Conservation (phyloP, 2,888 invertebrate genomes). For the Resseliella maxima region DNA sequence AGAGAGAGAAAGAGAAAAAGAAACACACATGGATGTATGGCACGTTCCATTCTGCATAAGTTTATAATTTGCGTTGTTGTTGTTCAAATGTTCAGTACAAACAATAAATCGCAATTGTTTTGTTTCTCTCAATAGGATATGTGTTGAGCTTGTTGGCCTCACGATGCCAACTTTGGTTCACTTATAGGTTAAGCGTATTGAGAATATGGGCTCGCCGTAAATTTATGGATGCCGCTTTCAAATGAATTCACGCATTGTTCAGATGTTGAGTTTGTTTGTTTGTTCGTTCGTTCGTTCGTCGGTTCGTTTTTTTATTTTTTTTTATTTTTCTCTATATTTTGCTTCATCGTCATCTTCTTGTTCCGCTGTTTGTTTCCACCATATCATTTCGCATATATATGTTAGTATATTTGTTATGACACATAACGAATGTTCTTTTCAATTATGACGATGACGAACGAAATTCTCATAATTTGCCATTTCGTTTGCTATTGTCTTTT, state of each 20-base stretch:
- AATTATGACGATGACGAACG: constrained; percentile 29
- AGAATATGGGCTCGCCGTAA: background rate
- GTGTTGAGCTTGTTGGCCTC: background rate
- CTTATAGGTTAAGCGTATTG: constrained; percentile 33
- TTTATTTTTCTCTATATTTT: no score
- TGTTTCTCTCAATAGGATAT: background rate
- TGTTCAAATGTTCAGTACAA: background rate
- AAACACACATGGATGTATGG: constrained; percentile 25
- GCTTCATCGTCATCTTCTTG: background rate
- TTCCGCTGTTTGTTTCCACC: constrained; percentile 25
- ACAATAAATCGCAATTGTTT: constrained; percentile 51
- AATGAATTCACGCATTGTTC: constrained; percentile 51
- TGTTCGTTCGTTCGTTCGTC: background rate
- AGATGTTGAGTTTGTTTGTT: background rate
- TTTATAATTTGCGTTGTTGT: background rate
- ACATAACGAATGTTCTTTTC: constrained; percentile 16
- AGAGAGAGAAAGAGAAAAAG: background rate
- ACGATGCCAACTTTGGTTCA: background rate
- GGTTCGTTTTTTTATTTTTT: background rate
- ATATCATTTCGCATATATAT: constrained; percentile 4
- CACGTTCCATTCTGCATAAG: constrained; percentile 43
- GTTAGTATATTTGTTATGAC: background rate
- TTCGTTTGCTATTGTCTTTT: background rate
- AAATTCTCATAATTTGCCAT: constrained; percentile 32
- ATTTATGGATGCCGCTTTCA: constrained; percentile 20